Percentiles rank a stretch among this genome's conserved stretches.
Evolutionary conservation across 2,113 vertebrate genomes (phyloP).

Genomic region (Peromyscus leucopus): DNA sequence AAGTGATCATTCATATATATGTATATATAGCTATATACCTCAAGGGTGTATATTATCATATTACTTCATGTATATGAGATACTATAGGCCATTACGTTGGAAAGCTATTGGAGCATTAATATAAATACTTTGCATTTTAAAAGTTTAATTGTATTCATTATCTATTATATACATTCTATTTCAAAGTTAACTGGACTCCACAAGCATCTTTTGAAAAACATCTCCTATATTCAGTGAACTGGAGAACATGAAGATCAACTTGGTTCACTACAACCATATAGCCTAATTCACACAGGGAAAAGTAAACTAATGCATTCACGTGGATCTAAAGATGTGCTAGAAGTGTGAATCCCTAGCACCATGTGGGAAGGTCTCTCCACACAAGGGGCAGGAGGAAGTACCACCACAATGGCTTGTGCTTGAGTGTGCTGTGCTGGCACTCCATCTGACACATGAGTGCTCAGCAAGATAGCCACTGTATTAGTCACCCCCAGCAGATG

Average conservation of each 20-base stretch:
- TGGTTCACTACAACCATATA: not conserved
- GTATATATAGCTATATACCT: not conserved
- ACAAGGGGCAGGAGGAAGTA: not conserved
- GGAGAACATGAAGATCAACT: not conserved
- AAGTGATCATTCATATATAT: not conserved
- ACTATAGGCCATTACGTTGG: not conserved
- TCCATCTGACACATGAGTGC: not conserved
- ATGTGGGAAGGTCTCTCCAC: not conserved
- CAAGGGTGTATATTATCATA: not conserved
- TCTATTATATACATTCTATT: not conserved
- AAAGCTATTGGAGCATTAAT: not conserved
- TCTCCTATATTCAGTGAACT: not conserved
- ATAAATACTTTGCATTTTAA: not conserved
- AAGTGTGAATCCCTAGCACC: no score
- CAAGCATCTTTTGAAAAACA: not conserved
- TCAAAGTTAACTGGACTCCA: conserved; percentile 10
- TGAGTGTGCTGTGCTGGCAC: not conserved
- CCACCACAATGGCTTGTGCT: not conserved
- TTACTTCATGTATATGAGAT: not conserved
- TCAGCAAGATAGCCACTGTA: not conserved
- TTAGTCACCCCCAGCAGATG: not conserved
- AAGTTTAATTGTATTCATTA: not conserved
- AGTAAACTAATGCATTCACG: not conserved
- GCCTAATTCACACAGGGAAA: not conserved
- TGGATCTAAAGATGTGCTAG: not conserved